Evolutionary conservation across 2,113 vertebrate genomes (phyloP).

Genomic region (Origma solitaria): DNA sequence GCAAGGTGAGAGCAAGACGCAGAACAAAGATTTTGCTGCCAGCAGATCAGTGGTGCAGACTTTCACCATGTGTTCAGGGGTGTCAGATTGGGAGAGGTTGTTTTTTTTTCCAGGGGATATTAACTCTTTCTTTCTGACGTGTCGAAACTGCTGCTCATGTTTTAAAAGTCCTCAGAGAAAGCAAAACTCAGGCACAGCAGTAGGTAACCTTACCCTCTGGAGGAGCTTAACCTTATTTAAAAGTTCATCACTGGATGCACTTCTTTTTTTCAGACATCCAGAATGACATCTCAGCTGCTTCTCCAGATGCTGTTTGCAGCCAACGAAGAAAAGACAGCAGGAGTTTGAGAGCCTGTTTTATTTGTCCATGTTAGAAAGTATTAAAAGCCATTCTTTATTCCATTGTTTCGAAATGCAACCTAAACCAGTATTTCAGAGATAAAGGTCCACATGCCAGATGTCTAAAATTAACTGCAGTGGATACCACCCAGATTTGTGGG

Average conservation of each 20-base stretch:
- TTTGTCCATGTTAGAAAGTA: background rate
- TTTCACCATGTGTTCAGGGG: background rate
- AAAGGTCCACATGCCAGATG: background rate
- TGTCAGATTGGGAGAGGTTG: background rate
- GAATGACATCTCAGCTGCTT: background rate
- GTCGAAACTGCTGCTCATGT: background rate
- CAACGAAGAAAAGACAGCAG: background rate
- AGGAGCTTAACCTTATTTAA: background rate
- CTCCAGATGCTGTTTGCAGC: background rate
- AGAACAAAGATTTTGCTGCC: background rate
- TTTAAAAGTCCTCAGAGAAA: background rate
- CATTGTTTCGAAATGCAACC: background rate
- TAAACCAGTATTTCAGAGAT: background rate
- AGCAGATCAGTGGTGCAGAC: background rate
- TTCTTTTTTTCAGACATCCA: background rate
- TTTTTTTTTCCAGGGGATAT: background rate
- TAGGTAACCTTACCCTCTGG: background rate
- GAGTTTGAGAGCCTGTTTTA: background rate
- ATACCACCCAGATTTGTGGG: fast-evolving
- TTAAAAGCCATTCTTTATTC: background rate
- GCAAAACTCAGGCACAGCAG: background rate
- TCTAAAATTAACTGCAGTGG: background rate
- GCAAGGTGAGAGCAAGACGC: background rate
- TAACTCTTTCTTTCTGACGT: background rate
- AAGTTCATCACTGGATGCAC: background rate